Evolutionary conservation across 2,113 vertebrate species (phyloP).

Genomic region (Amia ocellicauda): DNA sequence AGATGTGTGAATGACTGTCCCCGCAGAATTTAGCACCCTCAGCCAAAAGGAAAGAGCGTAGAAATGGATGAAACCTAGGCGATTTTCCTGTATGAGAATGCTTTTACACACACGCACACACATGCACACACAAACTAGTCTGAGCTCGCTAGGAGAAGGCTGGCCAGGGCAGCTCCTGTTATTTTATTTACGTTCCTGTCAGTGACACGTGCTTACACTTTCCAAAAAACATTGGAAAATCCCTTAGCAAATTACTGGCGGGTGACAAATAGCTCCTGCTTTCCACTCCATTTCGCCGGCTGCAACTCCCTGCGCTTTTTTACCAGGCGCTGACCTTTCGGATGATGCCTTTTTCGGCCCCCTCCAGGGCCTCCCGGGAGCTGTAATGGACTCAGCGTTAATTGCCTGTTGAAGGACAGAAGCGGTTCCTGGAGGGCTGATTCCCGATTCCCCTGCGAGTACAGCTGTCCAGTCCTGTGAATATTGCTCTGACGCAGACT

Average conservation of each 20-base stretch:
- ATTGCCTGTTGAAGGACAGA: slow-evolving; percentile 86
- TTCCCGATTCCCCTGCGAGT: slow-evolving; percentile 71
- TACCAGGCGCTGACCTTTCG: slow-evolving; percentile 75
- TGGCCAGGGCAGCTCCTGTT: slow-evolving; percentile 27
- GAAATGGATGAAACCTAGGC: too few species aligned
- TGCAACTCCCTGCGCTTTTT: slow-evolving; percentile 63
- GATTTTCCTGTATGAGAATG: too few species aligned
- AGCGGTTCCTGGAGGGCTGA: slow-evolving; percentile 70
- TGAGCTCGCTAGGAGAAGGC: slow-evolving; percentile 28
- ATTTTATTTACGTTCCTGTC: slow-evolving; percentile 41
- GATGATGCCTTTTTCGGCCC: slow-evolving; percentile 65
- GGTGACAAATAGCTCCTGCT: slow-evolving; percentile 77
- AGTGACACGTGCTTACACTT: slow-evolving; percentile 46
- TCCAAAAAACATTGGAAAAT: slow-evolving; percentile 45
- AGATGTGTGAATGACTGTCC: slow-evolving; percentile 39
- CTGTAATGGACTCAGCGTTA: slow-evolving; percentile 76
- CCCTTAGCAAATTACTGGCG: slow-evolving; percentile 58
- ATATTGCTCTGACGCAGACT: slow-evolving; percentile 63
- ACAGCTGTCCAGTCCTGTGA: slow-evolving; percentile 69
- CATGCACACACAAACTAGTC: too few species aligned
- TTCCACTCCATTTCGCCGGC: slow-evolving; percentile 75
- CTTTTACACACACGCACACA: too few species aligned
- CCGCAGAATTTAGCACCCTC: too few species aligned
- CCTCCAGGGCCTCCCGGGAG: slow-evolving; percentile 59
- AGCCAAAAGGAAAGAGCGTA: slow-evolving; percentile 38